Conservation (phyloP, 2,888 invertebrate genomes). For the Drosophila macrospina region DNA sequence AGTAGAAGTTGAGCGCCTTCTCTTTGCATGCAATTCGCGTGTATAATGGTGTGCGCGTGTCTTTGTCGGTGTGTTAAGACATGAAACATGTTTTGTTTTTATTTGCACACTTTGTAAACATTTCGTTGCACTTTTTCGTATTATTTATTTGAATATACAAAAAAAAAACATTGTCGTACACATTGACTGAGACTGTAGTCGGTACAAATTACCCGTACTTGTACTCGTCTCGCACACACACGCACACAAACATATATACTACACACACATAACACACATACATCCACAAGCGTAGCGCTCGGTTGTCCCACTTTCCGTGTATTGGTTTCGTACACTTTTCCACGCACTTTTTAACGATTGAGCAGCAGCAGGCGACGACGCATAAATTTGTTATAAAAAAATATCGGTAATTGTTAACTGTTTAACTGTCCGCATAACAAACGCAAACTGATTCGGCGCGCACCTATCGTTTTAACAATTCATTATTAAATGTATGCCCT, state of each 20-base stretch:
- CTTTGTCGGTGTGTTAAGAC: conserved; percentile 63
- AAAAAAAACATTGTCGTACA: conserved; percentile 52
- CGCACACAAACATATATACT: conserved; percentile 35
- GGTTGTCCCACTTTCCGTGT: conserved; percentile 79
- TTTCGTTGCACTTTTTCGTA: conserved; percentile 58
- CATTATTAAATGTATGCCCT: conserved; percentile 71
- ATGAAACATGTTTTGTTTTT: conserved; percentile 71
- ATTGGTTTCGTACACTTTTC: conserved; percentile 81
- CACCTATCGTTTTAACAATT: conserved; percentile 73
- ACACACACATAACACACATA: conserved; percentile 38
- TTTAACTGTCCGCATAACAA: conserved; percentile 48
- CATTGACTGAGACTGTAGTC: conserved; percentile 58
- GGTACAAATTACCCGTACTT: conserved; percentile 62
- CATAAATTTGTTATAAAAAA: conserved; percentile 60
- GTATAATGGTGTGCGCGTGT: conserved; percentile 66
- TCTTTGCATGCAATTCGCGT: conserved; percentile 74
- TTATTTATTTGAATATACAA: conserved; percentile 48
- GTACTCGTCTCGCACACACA: conserved; percentile 56
- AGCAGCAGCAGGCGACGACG: conserved; percentile 62
- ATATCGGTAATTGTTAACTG: conserved; percentile 39
- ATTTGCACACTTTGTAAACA: conserved; percentile 63
- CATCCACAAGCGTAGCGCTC: conserved; percentile 61
- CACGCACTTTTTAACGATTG: conserved; percentile 76
- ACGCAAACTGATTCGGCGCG: conserved; percentile 69
- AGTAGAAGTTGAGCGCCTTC: conserved; percentile 77